These are phyloP conservation scores for Chelonia mydas DNA, from an alignment of 2,797 vertebrate genomes.

Conservation along the genomic window DNA sequence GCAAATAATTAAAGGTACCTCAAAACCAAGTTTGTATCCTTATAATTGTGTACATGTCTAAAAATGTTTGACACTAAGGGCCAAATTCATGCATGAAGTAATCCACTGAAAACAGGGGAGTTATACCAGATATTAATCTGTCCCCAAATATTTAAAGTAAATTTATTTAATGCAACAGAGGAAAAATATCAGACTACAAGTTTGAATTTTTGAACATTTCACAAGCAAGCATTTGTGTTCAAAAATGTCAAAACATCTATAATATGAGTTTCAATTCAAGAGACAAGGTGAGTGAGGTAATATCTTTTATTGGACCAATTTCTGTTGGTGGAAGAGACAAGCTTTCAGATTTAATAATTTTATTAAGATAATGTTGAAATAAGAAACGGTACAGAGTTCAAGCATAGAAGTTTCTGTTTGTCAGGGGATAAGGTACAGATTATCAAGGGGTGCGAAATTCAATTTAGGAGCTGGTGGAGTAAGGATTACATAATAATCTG, in stretches of 20 bases:
- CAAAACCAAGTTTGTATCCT: constrained; percentile 11
- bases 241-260: not conserved
- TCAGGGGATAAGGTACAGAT: too few relatives aligned
- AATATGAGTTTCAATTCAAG: not conserved
- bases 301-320: too few relatives aligned
- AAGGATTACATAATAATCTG: too few relatives aligned
- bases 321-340: too few relatives aligned
- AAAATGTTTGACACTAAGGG: not conserved
- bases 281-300: too few relatives aligned
- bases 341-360: too few relatives aligned
- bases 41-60: not conserved
- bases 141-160: not conserved
- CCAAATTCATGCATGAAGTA: not conserved
- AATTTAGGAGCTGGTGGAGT: too few relatives aligned
- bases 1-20: not conserved
- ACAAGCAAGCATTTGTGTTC: not conserved
- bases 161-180: not conserved
- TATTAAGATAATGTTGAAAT: too few relatives aligned
- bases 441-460: too few relatives aligned
- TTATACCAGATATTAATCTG: not conserved
- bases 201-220: constrained; percentile 6
- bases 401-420: too few relatives aligned
- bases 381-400: too few relatives aligned
- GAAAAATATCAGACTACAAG: not conserved
- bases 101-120: not conserved